phyloP scores from a whole-genome alignment of 2,113 vertebrate genomes.

The Arenaria interpres region DNA sequence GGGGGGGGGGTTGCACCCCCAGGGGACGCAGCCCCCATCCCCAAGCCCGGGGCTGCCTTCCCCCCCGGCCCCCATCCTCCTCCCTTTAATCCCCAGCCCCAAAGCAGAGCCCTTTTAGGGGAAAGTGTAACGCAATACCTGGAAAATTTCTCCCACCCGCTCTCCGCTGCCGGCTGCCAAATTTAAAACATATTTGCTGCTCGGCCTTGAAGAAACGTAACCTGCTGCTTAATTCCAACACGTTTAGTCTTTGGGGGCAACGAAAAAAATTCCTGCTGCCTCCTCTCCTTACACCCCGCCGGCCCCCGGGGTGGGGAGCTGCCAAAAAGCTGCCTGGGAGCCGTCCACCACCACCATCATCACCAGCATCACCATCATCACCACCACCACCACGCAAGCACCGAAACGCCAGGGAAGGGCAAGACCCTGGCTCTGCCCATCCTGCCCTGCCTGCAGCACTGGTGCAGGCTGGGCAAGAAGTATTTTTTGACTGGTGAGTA shows the following conservation, averaged over 20 bases:
- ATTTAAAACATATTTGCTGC: slow-evolving; percentile 70
- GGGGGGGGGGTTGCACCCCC: not conserved
- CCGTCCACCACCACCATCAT: not conserved
- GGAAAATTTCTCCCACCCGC: slow-evolving; percentile 67
- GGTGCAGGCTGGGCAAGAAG: not conserved
- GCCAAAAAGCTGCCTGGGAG: slow-evolving; percentile 40
- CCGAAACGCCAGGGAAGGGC: rapidly evolving
- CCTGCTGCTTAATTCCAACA: slow-evolving; percentile 54
- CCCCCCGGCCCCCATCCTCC: not conserved
- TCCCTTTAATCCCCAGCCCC: slow-evolving; percentile 22
- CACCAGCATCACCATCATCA: not conserved
- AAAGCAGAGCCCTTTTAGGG: slow-evolving; percentile 58
- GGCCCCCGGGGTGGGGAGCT: not conserved
- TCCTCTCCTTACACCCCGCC: slow-evolving; percentile 19
- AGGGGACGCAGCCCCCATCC: not conserved
- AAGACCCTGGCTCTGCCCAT: not conserved
- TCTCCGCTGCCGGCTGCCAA: slow-evolving; percentile 46
- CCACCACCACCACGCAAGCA: not conserved
- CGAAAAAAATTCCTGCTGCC: not conserved
- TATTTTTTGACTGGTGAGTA: not conserved
- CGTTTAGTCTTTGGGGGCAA: not conserved
- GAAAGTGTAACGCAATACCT: slow-evolving; percentile 69
- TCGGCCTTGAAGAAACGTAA: slow-evolving; percentile 44
- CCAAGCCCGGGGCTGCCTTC: not conserved
- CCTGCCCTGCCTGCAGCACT: not conserved